These are phyloP conservation scores for Tyto alba DNA, from an alignment of 2,113 vertebrate species.

Conservation along the genomic window DNA sequence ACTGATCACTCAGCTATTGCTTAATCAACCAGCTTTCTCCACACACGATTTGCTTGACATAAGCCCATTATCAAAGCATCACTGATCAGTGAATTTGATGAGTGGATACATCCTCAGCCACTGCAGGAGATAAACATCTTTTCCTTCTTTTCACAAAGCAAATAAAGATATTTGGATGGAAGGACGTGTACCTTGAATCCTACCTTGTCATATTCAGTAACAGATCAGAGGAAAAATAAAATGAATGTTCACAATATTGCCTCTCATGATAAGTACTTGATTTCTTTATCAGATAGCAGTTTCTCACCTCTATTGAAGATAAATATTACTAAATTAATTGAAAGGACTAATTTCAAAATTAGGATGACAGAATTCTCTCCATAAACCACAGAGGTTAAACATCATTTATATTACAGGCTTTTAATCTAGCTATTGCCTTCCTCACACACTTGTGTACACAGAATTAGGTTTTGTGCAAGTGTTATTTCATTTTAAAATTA, in stretches of 20 bases:
- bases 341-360: neutral
- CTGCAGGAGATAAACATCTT: neutral
- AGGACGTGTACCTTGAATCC: neutral
- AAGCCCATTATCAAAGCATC: neutral
- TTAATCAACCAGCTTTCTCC: neutral
- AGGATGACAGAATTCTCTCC: neutral
- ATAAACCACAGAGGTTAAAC: neutral
- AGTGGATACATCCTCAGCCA: neutral
- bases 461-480: neutral
- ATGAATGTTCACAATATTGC: neutral
- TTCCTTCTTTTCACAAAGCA: neutral
- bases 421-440: neutral
- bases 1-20: neutral
- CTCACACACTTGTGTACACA: neutral
- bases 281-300: neutral
- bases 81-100: neutral
- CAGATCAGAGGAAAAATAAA: neutral
- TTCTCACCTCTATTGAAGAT: neutral
- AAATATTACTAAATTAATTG: neutral
- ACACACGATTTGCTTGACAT: neutral
- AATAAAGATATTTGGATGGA: neutral
- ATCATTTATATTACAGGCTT: neutral
- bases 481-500: neutral
- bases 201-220: neutral
- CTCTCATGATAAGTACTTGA: neutral